These are phyloP conservation scores for Noctua comes DNA, from an alignment of 2,888 invertebrate species.

Conservation along the genomic window DNA sequence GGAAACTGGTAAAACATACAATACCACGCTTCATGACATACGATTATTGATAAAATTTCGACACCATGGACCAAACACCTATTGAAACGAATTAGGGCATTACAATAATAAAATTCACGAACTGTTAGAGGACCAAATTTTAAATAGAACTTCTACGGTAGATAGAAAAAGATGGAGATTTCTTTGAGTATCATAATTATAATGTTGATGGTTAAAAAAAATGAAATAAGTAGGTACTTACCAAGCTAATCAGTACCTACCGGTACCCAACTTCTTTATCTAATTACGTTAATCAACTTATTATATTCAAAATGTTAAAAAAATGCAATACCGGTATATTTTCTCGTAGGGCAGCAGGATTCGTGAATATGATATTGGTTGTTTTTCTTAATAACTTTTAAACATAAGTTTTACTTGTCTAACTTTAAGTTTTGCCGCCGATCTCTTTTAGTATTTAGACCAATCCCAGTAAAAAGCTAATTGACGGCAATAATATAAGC, in stretches of 20 bases:
- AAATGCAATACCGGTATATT: background rate
- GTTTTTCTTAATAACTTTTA: background rate
- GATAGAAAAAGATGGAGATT: background rate
- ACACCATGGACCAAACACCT: constrained; percentile 66
- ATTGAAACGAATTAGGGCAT: constrained; percentile 25
- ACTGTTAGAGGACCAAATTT: background rate
- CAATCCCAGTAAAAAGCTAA: constrained; percentile 33
- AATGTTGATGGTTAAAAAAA: background rate
- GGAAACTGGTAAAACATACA: constrained; percentile 82
- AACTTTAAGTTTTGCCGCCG: constrained; percentile 62
- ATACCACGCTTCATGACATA: constrained; percentile 74
- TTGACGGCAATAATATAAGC: constrained; percentile 10
- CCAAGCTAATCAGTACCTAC: background rate
- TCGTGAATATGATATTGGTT: background rate
- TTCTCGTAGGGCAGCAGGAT: background rate
- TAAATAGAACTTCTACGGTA: background rate
- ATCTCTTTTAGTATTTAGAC: background rate
- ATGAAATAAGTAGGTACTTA: too few species aligned
- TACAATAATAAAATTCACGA: constrained; percentile 15
- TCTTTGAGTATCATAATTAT: background rate
- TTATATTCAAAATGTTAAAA: background rate
- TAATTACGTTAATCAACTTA: background rate
- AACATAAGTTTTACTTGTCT: background rate
- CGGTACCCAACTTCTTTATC: background rate
- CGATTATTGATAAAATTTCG: constrained; percentile 86